Evolutionary conservation across 2,888 invertebrate species (phyloP).

Genomic region (Rotaria socialis): DNA sequence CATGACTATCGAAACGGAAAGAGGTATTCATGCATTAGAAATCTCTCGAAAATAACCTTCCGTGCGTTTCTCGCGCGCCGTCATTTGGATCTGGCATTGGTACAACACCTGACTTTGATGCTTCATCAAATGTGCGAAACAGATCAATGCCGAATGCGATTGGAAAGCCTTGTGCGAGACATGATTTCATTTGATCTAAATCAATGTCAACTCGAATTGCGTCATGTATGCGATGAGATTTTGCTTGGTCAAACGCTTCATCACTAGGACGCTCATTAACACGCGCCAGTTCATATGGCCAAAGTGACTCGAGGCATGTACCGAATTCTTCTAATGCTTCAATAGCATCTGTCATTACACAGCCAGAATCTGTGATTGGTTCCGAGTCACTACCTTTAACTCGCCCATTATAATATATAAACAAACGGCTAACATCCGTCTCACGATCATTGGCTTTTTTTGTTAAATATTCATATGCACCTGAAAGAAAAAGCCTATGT

Average conservation of each 20-base stretch:
- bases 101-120: not conserved
- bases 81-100: not conserved
- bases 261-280: not conserved
- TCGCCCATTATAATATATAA: slow-evolving; percentile 24
- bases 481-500: not conserved
- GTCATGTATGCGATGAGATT: not conserved
- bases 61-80: not conserved
- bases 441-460: not conserved
- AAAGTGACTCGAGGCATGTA: not conserved
- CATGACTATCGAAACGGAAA: not conserved
- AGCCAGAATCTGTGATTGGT: not conserved
- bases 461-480: slow-evolving; percentile 10
- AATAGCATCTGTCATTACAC: not conserved
- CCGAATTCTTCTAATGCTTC: slow-evolving; percentile 16
- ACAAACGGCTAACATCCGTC: not conserved
- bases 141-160: not conserved
- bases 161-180: slow-evolving; percentile 20
- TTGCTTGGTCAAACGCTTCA: not conserved
- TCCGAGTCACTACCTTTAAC: not conserved
- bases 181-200: slow-evolving; percentile 13
- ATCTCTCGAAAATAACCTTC: not conserved
- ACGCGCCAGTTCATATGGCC: not conserved
- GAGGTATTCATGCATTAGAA: no score
- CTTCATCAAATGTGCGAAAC: not conserved
- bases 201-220: not conserved